phyloP scores from a whole-genome alignment of 37 sponge, comb jelly and placozoan genomes.

The Ianthella basta region DNA sequence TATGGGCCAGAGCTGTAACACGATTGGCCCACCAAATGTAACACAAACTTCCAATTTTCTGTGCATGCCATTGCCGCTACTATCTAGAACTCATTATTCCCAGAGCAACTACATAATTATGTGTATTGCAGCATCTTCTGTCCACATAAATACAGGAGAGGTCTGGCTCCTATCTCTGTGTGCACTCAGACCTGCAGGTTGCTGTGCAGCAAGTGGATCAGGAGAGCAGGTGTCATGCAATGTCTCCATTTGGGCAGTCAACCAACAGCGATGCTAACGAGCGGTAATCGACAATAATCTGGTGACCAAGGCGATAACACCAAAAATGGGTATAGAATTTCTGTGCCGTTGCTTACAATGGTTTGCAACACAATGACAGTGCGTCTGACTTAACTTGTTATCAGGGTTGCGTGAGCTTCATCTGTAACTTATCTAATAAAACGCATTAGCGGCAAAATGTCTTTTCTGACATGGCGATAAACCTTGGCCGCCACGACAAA shows the following conservation, averaged over 20 bases:
- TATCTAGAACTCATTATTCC: no score
- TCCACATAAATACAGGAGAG: no score
- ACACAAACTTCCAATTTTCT: no score
- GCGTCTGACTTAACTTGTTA: slow-evolving; percentile 33
- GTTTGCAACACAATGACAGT: slow-evolving; percentile 14
- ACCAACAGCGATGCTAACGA: slow-evolving; percentile 1
- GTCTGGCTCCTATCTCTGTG: no score
- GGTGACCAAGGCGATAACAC: slow-evolving; percentile 16
- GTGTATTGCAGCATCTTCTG: no score
- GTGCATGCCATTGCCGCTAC: no score
- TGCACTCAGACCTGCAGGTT: no score
- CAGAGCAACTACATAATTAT: no score
- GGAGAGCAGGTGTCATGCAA: no score
- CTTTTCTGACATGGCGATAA: not conserved
- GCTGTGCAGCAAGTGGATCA: no score
- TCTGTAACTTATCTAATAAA: slow-evolving; percentile 38
- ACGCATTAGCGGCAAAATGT: slow-evolving; percentile 17
- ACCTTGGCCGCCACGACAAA: not conserved
- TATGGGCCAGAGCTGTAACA: no score
- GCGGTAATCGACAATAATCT: slow-evolving; percentile 27
- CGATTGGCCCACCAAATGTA: no score
- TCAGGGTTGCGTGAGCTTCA: slow-evolving; percentile 21
- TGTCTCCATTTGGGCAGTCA: not conserved
- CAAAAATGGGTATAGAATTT: slow-evolving; percentile 5
- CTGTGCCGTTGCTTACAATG: not conserved